These are phyloP conservation scores for Saccopteryx bilineata DNA, from an alignment of 2,113 vertebrate species.

Conservation along the genomic window DNA sequence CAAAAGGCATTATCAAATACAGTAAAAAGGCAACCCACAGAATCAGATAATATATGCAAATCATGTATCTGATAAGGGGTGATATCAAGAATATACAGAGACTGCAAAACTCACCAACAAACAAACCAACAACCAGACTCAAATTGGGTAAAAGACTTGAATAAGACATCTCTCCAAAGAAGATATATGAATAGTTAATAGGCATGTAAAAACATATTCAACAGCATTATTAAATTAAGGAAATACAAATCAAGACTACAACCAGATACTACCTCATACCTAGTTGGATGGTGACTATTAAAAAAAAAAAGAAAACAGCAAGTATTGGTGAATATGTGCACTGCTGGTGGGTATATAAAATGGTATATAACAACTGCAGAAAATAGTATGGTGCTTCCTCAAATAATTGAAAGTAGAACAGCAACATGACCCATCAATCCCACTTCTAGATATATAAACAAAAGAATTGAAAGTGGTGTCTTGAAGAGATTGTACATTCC, in stretches of 20 bases:
- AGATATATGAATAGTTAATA: neutral
- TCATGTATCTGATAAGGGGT: neutral
- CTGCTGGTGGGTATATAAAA: neutral
- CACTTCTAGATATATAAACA: neutral
- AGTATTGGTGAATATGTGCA: neutral
- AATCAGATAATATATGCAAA: neutral
- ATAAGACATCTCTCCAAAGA: neutral
- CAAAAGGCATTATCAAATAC: constrained; percentile 3
- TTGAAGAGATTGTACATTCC: neutral
- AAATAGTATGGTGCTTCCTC: neutral
- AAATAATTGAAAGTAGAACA: neutral
- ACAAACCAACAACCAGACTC: neutral
- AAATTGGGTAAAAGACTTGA: neutral
- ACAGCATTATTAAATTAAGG: neutral
- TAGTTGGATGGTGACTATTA: neutral
- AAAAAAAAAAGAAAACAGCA: neutral
- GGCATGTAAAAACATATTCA: neutral
- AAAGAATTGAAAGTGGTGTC: neutral
- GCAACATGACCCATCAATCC: neutral
- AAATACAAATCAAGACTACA: neutral
- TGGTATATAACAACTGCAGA: neutral
- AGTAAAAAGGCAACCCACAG: constrained; percentile 9
- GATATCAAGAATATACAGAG: neutral
- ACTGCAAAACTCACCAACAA: neutral
- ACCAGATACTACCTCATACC: neutral